phyloP scores from a whole-genome alignment of 35 echinoderm and acorn worm species.

The Lytechinus variegatus region DNA sequence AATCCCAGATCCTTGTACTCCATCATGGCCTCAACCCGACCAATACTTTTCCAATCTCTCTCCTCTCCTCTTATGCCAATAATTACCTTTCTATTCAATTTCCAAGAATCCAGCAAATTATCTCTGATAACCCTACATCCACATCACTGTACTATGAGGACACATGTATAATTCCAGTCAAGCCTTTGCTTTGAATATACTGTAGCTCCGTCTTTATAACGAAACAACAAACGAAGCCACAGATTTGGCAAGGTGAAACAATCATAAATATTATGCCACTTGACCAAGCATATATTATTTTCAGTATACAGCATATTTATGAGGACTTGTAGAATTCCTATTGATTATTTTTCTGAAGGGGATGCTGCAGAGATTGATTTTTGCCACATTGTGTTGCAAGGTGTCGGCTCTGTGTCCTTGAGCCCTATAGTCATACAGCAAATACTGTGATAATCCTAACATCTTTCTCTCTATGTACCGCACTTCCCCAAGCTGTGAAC shows the following conservation, averaged over 20 bases:
- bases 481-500: neutral
- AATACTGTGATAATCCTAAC: neutral
- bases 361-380: neutral
- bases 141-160: neutral
- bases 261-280: neutral
- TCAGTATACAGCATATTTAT: neutral
- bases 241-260: neutral
- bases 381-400: neutral
- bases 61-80: no score
- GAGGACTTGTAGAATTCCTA: neutral
- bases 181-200: neutral
- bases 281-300: neutral
- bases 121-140: neutral
- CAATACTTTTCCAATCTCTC: neutral
- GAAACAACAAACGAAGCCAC: neutral
- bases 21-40: neutral
- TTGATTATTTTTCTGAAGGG: neutral
- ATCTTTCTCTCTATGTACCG: neutral
- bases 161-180: neutral
- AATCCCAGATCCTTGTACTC: neutral
- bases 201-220: neutral
- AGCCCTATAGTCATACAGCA: neutral
- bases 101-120: neutral
- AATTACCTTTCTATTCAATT: no score
- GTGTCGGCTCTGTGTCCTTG: neutral